Evolutionary conservation across 2,797 vertebrate genomes (phyloP).

Genomic region (Sebastes trivittatus): DNA sequence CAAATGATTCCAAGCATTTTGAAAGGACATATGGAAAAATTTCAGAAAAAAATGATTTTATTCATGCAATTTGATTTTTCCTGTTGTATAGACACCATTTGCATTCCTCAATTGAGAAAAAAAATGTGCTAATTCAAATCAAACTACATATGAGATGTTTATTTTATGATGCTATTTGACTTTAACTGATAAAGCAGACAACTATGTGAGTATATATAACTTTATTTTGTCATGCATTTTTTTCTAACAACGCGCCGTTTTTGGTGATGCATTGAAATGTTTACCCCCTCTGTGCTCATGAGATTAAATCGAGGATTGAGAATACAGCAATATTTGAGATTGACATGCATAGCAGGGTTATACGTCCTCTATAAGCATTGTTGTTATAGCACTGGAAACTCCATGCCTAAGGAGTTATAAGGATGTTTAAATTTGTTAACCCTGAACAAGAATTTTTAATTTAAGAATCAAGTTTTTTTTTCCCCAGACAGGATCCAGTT

Average conservation of each 20-base stretch:
- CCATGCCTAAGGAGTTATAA: not conserved
- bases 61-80: not conserved
- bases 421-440: not conserved
- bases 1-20: conserved; percentile 4
- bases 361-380: not conserved
- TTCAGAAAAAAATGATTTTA: not conserved
- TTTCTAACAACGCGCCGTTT: conserved; percentile 3
- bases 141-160: not conserved
- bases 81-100: conserved; percentile 15
- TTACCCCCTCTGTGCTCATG: conserved; percentile 10
- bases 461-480: conserved; percentile 44
- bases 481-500: conserved; percentile 33
- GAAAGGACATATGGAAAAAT: not conserved
- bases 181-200: conserved; percentile 17
- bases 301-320: conserved; percentile 29
- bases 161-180: conserved; percentile 31
- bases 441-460: conserved; percentile 5
- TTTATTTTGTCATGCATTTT: conserved; percentile 15
- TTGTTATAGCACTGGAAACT: conserved; percentile 38
- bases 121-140: conserved; percentile 12
- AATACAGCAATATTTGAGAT: conserved; percentile 28
- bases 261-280: not conserved
- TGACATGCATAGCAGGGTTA: not conserved
- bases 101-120: conserved; percentile 52
- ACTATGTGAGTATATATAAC: not conserved